Evolutionary conservation across 2,888 invertebrate genomes (phyloP).

Genomic region (Quadriops clusia): DNA sequence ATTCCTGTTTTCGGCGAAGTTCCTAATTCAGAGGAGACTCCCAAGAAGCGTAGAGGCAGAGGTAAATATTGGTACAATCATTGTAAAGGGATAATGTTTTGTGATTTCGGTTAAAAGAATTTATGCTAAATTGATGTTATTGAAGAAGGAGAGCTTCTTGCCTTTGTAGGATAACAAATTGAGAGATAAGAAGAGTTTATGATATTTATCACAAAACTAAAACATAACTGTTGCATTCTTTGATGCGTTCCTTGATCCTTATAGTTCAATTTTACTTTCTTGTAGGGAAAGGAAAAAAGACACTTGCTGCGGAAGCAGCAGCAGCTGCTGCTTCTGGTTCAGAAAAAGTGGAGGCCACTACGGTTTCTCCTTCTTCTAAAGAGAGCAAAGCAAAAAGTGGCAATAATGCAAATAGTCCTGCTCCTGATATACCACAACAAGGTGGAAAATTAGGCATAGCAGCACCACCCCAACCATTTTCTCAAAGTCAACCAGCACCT

Average conservation of each 20-base stretch:
- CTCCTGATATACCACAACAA: conserved; percentile 20
- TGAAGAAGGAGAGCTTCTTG: too few relatives aligned
- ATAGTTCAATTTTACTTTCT: too few relatives aligned
- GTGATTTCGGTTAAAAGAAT: conserved; percentile 25
- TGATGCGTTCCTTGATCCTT: too few relatives aligned
- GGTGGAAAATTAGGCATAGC: conserved; percentile 32
- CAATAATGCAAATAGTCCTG: conserved; percentile 26
- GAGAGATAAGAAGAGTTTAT: too few relatives aligned
- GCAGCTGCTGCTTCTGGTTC: conserved; percentile 39
- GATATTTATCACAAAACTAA: too few relatives aligned
- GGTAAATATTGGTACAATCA: too few relatives aligned
- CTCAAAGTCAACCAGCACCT: conserved; percentile 39
- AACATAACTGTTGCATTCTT: too few relatives aligned
- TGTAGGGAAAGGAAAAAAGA: conserved; percentile 37
- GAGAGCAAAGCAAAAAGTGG: conserved; percentile 12
- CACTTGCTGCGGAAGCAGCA: conserved; percentile 37
- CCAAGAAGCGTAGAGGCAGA: conserved; percentile 34
- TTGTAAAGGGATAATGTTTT: conserved; percentile 32
- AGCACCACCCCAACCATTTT: conserved; percentile 41
- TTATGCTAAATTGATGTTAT: too few relatives aligned
- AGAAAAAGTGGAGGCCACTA: conserved; percentile 36
- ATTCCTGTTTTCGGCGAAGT: conserved; percentile 28
- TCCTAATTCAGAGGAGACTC: conserved; percentile 24
- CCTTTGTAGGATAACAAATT: too few relatives aligned
- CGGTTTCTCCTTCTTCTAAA: conserved; percentile 22